Base-by-base conservation (phyloP, 2,113 vertebrate genomes). In the Orthonyx spaldingii region DNA sequence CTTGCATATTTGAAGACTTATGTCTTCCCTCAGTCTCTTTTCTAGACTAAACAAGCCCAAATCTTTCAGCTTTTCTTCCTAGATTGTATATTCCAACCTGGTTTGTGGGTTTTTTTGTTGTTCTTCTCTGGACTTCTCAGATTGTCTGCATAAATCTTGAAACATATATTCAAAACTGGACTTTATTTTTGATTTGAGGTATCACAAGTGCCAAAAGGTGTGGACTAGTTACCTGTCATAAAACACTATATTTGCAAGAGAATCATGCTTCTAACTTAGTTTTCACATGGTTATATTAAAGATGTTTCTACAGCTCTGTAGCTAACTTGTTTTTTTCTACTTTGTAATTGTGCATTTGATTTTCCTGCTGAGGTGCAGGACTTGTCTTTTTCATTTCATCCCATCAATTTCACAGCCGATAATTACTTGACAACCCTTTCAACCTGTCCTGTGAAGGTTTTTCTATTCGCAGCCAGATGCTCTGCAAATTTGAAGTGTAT, bases 21-120 rank as follows among this genome's bases (percentile, higher is more conserved):
- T 57, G 93, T 93, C 64, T 93, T 95, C 26, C 81, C 77, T 94
- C 65, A 68, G 84, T 72, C 84, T 94, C 74, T 79, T 89, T 91
- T 79, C 87, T 96, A 97, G 95, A 96, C 95, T 97, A 97, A 97
- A 96, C 96, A 97, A 95, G 91, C 61, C 17, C 69, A 76, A 57
- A 79, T 89, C 84, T 95, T 96, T 71, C 84, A 87, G 61, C 65
- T 95, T 94, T 96, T 95, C 65, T 68, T 89, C 87, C 69, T 92
- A 94, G 74, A 68, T 94, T 1, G 3, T 91, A 60, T 95, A 94
- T 94, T 92, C 60, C 74, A 91, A 68, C 26, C 32, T 86, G 39
- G 17, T 69, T n/a, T 60, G 39, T 22, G 30, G 23, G 28, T 22
- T 23, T 69, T 12, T 33, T n/a, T 42, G 2, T 75, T 81, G 11